These are phyloP conservation scores for Ceramica pisi DNA, from an alignment of 2,888 invertebrate species.

Conservation along the genomic window DNA sequence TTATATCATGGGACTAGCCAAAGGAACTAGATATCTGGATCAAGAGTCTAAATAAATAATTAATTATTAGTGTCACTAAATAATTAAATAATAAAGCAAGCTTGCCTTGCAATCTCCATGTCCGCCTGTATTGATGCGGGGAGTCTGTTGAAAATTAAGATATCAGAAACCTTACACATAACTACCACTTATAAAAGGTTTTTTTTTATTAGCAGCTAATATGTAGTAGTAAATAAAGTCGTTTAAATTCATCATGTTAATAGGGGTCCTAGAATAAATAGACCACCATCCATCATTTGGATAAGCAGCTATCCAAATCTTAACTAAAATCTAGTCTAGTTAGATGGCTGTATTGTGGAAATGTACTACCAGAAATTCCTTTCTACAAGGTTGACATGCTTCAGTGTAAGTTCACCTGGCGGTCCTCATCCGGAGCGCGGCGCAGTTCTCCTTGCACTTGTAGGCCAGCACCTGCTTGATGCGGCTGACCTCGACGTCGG, in stretches of 20 bases:
- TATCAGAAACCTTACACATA: slow-evolving; percentile 38
- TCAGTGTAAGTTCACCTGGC: slow-evolving; percentile 89
- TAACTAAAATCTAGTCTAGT: not conserved
- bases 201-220: slow-evolving; percentile 5
- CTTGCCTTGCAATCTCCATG: slow-evolving; percentile 56
- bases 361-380: not conserved
- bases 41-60: slow-evolving; percentile 4
- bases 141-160: slow-evolving; percentile 52
- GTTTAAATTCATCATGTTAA: not conserved
- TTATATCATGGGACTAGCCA: slow-evolving; percentile 5
- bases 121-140: slow-evolving; percentile 53
- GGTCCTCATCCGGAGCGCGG: slow-evolving; percentile 94
- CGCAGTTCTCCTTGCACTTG: slow-evolving; percentile 95
- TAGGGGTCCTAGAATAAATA: not conserved
- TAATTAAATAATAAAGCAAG: slow-evolving; percentile 51
- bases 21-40: not conserved
- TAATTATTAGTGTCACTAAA: slow-evolving; percentile 27
- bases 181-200: not conserved
- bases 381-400: not conserved
- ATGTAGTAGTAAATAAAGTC: not conserved
- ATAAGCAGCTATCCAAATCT: not conserved
- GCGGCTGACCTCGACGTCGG: slow-evolving; percentile 93
- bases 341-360: not conserved
- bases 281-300: too few relatives aligned
- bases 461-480: slow-evolving; percentile 95